Evolutionary conservation across 2,113 vertebrate species (phyloP).

Genomic region (Aegithalos caudatus): DNA sequence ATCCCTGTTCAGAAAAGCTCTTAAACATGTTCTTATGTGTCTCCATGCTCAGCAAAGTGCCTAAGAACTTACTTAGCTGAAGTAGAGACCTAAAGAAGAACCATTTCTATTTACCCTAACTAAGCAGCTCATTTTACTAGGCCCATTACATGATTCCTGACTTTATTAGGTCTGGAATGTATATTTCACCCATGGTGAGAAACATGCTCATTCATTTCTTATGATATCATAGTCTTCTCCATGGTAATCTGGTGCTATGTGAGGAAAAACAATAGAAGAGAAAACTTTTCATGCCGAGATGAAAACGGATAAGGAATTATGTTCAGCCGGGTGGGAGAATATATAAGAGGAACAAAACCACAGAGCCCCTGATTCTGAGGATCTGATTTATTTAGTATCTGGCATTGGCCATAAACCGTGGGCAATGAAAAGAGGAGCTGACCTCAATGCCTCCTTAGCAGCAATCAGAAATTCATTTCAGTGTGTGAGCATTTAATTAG

Average conservation of each 20-base stretch:
- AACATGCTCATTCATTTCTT: slow-evolving; percentile 57
- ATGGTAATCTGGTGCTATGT: slow-evolving; percentile 54
- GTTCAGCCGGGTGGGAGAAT: slow-evolving; percentile 53
- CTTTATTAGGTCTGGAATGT: slow-evolving; percentile 57
- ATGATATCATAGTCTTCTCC: slow-evolving; percentile 56
- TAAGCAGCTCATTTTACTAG: slow-evolving; percentile 8
- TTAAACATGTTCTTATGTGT: not conserved
- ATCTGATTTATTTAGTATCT: slow-evolving; percentile 65
- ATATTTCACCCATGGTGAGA: slow-evolving; percentile 50
- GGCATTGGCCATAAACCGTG: slow-evolving; percentile 61
- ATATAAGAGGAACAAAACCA: slow-evolving; percentile 53
- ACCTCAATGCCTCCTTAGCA: slow-evolving; percentile 52
- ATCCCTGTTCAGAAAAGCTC: not conserved
- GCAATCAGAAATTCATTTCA: slow-evolving; percentile 68
- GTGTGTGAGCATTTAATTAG: slow-evolving; percentile 72
- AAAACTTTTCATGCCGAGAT: slow-evolving; percentile 38
- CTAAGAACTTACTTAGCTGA: not conserved
- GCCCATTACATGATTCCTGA: slow-evolving; percentile 36
- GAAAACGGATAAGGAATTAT: slow-evolving; percentile 44
- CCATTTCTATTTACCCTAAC: not conserved
- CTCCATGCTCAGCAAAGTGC: not conserved
- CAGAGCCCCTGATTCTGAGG: slow-evolving; percentile 51
- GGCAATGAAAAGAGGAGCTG: slow-evolving; percentile 57
- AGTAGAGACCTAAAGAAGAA: not conserved
- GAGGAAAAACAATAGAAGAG: slow-evolving; percentile 56